A percentile compares a stretch with the other conserved stretches of the same genome.
Evolutionary conservation across 2,888 invertebrate genomes (phyloP).

Genomic region (Drosophila percnosoma): DNA sequence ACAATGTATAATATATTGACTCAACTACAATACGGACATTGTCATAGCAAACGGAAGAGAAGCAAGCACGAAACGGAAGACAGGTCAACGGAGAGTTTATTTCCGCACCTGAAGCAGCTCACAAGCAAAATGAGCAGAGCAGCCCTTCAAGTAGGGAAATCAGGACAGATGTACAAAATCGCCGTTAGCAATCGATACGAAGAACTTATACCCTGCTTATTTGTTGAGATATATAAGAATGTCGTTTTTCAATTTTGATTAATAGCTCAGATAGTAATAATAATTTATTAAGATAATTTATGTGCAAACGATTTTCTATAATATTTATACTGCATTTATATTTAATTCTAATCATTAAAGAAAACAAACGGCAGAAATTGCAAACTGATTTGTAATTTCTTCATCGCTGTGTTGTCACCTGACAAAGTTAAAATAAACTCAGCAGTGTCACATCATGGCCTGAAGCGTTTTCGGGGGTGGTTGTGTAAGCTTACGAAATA

Average conservation of each 20-base stretch:
- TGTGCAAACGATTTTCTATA: background rate
- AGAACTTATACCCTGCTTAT: conserved; percentile 24
- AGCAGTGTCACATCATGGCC: conserved; percentile 6
- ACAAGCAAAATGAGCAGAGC: conserved; percentile 27
- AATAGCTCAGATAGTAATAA: background rate
- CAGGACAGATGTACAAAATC: conserved; percentile 13
- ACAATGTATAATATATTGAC: conserved; percentile 76
- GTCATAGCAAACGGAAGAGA: conserved; percentile 72
- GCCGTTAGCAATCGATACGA: background rate
- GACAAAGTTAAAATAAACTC: conserved; percentile 5
- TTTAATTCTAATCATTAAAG: background rate
- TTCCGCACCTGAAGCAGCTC: conserved; percentile 75
- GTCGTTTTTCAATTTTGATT: background rate
- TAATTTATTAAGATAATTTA: background rate
- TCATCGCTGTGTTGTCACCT: conserved; percentile 1
- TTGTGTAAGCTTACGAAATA: conserved; percentile 50
- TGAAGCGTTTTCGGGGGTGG: background rate
- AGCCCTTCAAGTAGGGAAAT: conserved; percentile 37
- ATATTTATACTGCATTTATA: background rate
- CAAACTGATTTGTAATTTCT: background rate
- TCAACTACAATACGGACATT: conserved; percentile 77
- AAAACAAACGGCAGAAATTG: background rate
- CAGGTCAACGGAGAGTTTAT: conserved; percentile 76
- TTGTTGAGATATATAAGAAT: background rate
- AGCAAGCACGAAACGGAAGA: conserved; percentile 57